Conservation (phyloP, 2,113 vertebrate species). For the Erpornis zantholeuca region DNA sequence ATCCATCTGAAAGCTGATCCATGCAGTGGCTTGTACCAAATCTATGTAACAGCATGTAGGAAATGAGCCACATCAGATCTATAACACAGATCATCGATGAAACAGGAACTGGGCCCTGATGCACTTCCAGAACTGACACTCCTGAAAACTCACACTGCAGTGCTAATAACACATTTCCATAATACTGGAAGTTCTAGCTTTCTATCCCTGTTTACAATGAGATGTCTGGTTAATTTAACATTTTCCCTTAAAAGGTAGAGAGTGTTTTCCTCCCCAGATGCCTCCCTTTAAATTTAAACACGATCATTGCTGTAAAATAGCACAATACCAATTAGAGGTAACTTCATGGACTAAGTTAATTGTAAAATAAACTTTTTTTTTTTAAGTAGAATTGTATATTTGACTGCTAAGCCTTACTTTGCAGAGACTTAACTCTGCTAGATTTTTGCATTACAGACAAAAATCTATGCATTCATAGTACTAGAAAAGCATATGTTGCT, state of each 20-base stretch:
- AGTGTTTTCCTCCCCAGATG: neutral
- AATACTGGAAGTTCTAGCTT: neutral
- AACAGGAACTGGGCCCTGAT: neutral
- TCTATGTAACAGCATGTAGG: neutral
- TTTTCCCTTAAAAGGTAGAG: neutral
- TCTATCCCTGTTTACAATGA: neutral
- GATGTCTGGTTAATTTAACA: neutral
- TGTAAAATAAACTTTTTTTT: neutral
- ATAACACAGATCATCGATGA: accelerated
- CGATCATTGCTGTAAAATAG: neutral
- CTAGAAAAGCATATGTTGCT: neutral
- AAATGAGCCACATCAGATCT: neutral
- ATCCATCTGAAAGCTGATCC: neutral
- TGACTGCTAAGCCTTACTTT: neutral
- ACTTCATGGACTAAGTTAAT: neutral
- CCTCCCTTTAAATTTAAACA: neutral
- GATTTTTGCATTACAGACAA: neutral
- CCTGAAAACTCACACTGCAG: neutral
- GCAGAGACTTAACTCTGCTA: neutral
- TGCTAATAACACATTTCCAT: neutral
- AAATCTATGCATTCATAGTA: neutral
- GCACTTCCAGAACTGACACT: neutral
- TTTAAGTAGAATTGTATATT: neutral
- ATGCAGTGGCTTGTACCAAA: neutral
- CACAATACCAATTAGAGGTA: neutral